These are phyloP conservation scores for Blastomussa wellsi DNA, from an alignment of 92 coral and sea anemone genomes.

Conservation along the genomic window DNA sequence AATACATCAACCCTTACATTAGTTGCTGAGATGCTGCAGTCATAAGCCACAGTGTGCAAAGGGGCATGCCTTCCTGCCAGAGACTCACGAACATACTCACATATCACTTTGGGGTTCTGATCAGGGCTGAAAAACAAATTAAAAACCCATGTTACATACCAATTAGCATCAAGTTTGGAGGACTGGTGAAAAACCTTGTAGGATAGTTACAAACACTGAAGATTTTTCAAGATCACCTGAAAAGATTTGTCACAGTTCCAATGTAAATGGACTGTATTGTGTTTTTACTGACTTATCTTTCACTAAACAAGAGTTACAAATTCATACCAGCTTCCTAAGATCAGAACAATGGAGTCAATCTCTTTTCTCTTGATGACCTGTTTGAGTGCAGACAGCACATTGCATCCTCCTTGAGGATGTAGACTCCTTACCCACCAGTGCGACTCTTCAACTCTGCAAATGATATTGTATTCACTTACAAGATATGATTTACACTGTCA, in stretches of 20 bases:
- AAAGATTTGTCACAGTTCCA: no score
- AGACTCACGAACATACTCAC: constrained; percentile 88
- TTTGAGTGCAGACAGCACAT: constrained; percentile 82
- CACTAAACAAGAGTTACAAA: background rate
- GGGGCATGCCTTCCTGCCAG: constrained; percentile 90
- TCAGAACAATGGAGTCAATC: constrained; percentile 86
- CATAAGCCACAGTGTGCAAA: constrained; percentile 96
- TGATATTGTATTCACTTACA: no score
- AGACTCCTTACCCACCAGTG: constrained; percentile 86
- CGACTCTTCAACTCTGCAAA: constrained; percentile 81
- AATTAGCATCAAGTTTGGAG: no score
- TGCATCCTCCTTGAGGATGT: constrained; percentile 93
- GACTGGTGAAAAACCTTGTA: no score
- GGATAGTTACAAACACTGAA: no score
- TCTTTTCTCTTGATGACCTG: constrained; percentile 92
- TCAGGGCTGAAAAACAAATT: constrained; percentile 75
- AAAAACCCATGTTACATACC: background rate
- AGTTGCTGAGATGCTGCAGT: constrained; percentile 88
- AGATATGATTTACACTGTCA: background rate
- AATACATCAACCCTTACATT: constrained; percentile 67
- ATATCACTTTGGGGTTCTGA: constrained; percentile 83
- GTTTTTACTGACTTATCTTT: background rate
- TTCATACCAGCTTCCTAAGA: constrained; percentile 94
- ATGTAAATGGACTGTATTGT: no score
- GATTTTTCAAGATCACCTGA: no score